Base-by-base conservation (phyloP, 1,140 invertebrate species). In the Orchestia grillus region DNA sequence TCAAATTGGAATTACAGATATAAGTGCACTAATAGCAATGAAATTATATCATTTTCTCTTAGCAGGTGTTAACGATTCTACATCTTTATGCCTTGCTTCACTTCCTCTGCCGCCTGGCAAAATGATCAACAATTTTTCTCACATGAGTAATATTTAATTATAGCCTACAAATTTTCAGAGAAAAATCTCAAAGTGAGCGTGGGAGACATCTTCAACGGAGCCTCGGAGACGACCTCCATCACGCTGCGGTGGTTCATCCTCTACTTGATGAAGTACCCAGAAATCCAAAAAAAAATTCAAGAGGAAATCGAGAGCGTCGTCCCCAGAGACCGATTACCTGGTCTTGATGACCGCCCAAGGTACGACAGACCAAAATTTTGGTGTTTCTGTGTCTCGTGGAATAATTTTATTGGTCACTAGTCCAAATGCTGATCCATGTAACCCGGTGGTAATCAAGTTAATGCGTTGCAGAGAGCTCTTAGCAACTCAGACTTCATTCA, bases 211-310 rank as follows among this genome's bases (percentile, higher is more conserved):
- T 96, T 96, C 96, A 47, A 36, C 16, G 88, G 43, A 42, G 87
- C 57, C 0, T 91, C 87, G 4, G 96, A 96, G 42, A 96, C 43
- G 0, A 92, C 88, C 28, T 91, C 87, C 53, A 96, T 91, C 44
- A 96, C 87, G n/a, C 44, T 96, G 40, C 96, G 96, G 19, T 96
- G 96, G 96, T 41, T 96, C 96, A 62, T 96, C 62, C 62, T 96
- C 44, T 96, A 96, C 96, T 43, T 96, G 96, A 91, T 91, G n/a
- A 91, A 45, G 45, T 92, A 88, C 92, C 96, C 62, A 45, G 96
- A 96, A 42, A 91, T 96, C 44, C 96, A 96, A 45, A 43, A 36
- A 23, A 96, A 96, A 87, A 42, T 91, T 45, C 96, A 96, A 87
- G 91, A 44, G 40, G 96, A 96, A 57, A 45, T 96, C 45, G 96